A percentile compares a stretch with the other conserved stretches of the same genome.
phyloP scores from a whole-genome alignment of 37 sponge, comb jelly and placozoan genomes.

The Aplysina aerophoba region DNA sequence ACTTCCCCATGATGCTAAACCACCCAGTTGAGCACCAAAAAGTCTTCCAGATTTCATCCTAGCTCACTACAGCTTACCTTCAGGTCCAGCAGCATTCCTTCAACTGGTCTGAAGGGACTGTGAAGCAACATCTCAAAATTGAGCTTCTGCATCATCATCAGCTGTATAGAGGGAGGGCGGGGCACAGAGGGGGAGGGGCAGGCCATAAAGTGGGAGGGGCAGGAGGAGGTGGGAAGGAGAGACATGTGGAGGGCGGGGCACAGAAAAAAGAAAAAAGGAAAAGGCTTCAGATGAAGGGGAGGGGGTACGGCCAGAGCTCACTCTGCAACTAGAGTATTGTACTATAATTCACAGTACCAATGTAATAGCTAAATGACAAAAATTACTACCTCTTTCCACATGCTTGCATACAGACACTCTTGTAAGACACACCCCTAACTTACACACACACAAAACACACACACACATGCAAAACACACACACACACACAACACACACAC shows the following conservation, averaged over 20 bases:
- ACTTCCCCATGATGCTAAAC: not conserved
- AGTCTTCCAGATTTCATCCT: too few species aligned
- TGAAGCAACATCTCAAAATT: conserved; percentile 87
- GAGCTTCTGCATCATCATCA: conserved; percentile 72
- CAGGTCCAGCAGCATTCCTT: conserved; percentile 85
- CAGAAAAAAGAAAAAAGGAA: too few species aligned
- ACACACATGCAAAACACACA: not conserved
- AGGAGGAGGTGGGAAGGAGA: not conserved
- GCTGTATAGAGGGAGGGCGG: conserved; percentile 38
- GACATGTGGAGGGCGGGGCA: not conserved
- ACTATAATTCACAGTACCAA: too few species aligned
- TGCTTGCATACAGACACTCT: not conserved
- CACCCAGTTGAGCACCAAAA: not conserved
- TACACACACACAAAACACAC: conserved; percentile 3
- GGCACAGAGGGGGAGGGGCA: not conserved
- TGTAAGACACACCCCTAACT: too few species aligned
- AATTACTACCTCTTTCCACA: not conserved
- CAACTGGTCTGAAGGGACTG: conserved; percentile 86
- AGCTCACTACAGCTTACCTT: conserved; percentile 55
- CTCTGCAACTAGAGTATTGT: too few species aligned
- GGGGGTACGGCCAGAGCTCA: too few species aligned
- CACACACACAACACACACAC: not conserved
- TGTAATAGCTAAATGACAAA: too few species aligned
- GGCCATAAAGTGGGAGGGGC: too few species aligned
- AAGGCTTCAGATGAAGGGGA: too few species aligned